Conservation (phyloP, 2,888 invertebrate species). For the Himalopsyche tibetana region DNA sequence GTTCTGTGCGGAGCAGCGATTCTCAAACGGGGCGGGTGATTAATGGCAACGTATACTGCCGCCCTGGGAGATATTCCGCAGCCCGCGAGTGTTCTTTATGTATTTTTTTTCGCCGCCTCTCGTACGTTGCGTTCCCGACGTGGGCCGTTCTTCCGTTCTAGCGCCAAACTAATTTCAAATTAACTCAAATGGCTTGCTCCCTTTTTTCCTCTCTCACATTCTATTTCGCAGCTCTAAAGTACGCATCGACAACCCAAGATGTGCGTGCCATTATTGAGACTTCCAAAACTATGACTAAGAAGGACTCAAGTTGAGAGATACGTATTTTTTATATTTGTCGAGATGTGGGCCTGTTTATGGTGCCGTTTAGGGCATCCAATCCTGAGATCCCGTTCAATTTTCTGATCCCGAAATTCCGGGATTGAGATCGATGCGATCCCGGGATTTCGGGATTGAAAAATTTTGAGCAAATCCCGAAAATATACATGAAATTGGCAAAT, state of each 20-base stretch:
- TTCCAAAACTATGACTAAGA: not conserved
- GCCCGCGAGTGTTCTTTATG: slow-evolving; percentile 56
- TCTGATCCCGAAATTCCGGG: no score
- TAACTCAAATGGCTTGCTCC: slow-evolving; percentile 49
- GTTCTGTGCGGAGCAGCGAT: slow-evolving; percentile 53
- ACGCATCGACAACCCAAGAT: not conserved
- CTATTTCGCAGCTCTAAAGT: slow-evolving; percentile 13
- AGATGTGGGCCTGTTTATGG: no score
- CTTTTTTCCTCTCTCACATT: slow-evolving; percentile 36
- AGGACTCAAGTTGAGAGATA: no score
- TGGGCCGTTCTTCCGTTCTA: slow-evolving; percentile 45
- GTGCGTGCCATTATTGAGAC: not conserved
- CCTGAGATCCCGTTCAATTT: no score
- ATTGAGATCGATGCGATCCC: no score
- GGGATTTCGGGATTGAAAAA: no score
- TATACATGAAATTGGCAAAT: no score
- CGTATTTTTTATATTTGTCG: no score
- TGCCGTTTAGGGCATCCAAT: no score
- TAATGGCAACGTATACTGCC: slow-evolving; percentile 72
- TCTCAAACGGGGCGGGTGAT: slow-evolving; percentile 65
- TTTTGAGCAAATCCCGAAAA: no score
- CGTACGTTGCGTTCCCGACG: slow-evolving; percentile 44
- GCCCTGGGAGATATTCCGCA: slow-evolving; percentile 69
- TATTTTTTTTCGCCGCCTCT: slow-evolving; percentile 47
- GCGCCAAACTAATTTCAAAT: slow-evolving; percentile 55